These are phyloP conservation scores for Eupithecia centaureata DNA, from an alignment of 2,888 invertebrate species.

Conservation along the genomic window DNA sequence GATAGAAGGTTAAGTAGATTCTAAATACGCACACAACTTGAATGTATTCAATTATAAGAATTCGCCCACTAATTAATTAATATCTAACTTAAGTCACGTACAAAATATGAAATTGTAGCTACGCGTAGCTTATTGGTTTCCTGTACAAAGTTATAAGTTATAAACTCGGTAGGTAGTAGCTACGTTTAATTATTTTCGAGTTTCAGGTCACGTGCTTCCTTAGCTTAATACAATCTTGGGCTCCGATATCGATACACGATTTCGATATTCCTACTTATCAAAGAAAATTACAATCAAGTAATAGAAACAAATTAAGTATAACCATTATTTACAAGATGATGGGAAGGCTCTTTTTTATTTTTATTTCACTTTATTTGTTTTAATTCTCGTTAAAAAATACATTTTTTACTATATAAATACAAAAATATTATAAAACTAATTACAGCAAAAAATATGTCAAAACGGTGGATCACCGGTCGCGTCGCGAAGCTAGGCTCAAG, in stretches of 20 bases:
- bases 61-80: constrained; percentile 13
- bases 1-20: too few relatives aligned
- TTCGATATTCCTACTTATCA: background rate
- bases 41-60: background rate
- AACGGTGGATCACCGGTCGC: too few relatives aligned
- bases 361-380: too few relatives aligned
- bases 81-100: constrained; percentile 33
- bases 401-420: too few relatives aligned
- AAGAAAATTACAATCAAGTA: too few relatives aligned
- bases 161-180: constrained; percentile 3
- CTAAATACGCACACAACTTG: background rate
- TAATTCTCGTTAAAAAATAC: too few relatives aligned
- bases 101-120: constrained; percentile 29
- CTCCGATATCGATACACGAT: background rate
- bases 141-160: constrained; percentile 31
- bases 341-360: too few relatives aligned
- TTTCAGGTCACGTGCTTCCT: constrained; percentile 54
- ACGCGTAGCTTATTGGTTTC: constrained; percentile 23
- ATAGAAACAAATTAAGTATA: too few relatives aligned
- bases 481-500: too few relatives aligned
- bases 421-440: too few relatives aligned
- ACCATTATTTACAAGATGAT: too few relatives aligned
- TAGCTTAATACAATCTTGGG: constrained; percentile 46
- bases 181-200: constrained; percentile 42
- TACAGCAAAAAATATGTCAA: too few relatives aligned